phyloP scores from a whole-genome alignment of 2,797 vertebrate species.

The Natrix natrix region DNA sequence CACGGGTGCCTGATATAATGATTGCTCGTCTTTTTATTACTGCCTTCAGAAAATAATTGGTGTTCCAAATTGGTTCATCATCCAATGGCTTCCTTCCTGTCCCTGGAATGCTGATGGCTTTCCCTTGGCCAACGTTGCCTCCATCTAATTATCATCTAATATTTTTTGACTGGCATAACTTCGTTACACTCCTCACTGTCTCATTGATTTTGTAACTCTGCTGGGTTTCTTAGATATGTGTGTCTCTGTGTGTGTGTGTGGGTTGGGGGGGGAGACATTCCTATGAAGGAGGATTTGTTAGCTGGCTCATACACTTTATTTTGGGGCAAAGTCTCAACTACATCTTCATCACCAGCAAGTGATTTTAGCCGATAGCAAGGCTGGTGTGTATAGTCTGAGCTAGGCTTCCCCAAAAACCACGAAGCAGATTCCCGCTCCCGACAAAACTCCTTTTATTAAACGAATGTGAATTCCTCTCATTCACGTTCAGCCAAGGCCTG shows the following conservation, averaged over 20 bases:
- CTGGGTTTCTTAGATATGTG: neutral
- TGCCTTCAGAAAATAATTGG: neutral
- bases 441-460: no score
- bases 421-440: no score
- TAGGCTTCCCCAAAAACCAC: no score
- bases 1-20: neutral
- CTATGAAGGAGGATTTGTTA: neutral
- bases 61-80: neutral
- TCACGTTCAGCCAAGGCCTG: no score
- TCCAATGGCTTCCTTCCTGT: neutral
- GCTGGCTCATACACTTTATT: neutral
- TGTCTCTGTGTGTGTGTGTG: neutral
- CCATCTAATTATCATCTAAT: slow-evolving; percentile 15
- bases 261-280: neutral
- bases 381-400: neutral
- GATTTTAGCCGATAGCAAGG: neutral
- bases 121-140: neutral
- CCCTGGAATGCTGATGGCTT: neutral
- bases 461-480: no score
- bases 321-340: neutral
- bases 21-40: neutral
- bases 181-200: neutral
- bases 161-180: neutral
- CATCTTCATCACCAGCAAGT: slow-evolving; percentile 14
- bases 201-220: neutral